phyloP scores from a whole-genome alignment of 2,888 invertebrate species.

The Adelognathus sp. region DNA sequence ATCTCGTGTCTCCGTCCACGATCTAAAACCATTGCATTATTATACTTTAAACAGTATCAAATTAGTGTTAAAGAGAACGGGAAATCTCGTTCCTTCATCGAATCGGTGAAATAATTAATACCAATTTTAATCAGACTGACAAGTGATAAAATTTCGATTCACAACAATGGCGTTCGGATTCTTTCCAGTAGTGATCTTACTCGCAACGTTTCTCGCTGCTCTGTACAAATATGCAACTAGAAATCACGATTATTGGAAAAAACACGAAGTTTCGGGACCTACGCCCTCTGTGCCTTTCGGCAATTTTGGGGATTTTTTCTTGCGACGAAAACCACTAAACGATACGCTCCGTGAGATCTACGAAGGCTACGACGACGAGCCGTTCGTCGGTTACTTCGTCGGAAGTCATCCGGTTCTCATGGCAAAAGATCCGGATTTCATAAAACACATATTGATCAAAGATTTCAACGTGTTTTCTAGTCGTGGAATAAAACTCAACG shows the following conservation, averaged over 20 bases:
- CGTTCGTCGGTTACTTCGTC: slow-evolving; percentile 78
- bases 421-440: slow-evolving; percentile 76
- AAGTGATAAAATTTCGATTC: too few species aligned
- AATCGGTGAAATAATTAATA: too few species aligned
- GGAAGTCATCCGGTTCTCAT: slow-evolving; percentile 77
- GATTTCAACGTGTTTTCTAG: slow-evolving; percentile 77
- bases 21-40: too few species aligned
- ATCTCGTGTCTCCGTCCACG: too few species aligned
- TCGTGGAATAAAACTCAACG: slow-evolving; percentile 76
- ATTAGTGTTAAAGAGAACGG: too few species aligned
- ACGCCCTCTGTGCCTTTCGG: slow-evolving; percentile 76
- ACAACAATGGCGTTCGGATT: slow-evolving; percentile 15
- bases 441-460: slow-evolving; percentile 77
- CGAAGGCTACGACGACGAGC: slow-evolving; percentile 42
- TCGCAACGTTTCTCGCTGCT: not conserved
- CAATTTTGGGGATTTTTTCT: slow-evolving; percentile 71
- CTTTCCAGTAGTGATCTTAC: not conserved
- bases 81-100: too few species aligned
- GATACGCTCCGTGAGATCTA: slow-evolving; percentile 51
- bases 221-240: slow-evolving; percentile 37
- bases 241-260: slow-evolving; percentile 56
- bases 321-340: slow-evolving; percentile 11
- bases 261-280: slow-evolving; percentile 68
- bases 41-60: too few species aligned
- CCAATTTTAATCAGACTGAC: too few species aligned